These are phyloP conservation scores for Bolborhynchus lineola DNA, from an alignment of 2,113 vertebrate genomes.

Conservation along the genomic window DNA sequence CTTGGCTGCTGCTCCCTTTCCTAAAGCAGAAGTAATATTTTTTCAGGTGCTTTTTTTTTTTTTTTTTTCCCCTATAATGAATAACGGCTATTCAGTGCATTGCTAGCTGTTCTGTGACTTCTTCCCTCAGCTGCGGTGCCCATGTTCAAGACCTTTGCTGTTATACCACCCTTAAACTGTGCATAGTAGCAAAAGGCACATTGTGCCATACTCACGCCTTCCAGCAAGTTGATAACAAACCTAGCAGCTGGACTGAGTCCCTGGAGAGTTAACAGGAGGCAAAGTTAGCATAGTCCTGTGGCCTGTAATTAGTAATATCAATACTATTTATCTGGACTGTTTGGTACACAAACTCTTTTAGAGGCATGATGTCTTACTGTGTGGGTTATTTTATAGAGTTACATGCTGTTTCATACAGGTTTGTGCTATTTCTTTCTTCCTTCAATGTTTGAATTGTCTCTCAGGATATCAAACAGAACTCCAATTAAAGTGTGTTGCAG, in stretches of 20 bases:
- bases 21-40: neutral
- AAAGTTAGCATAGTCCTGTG: neutral
- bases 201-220: neutral
- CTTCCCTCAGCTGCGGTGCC: fast-evolving
- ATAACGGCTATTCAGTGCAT: neutral
- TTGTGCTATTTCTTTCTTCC: neutral
- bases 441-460: neutral
- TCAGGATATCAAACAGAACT: neutral
- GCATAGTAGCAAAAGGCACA: neutral
- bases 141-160: neutral
- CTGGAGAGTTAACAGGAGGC: neutral
- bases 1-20: neutral
- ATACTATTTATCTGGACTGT: neutral
- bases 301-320: neutral
- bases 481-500: neutral
- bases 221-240: neutral
- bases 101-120: neutral
- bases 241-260: neutral
- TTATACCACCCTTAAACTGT: neutral
- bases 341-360: neutral
- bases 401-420: neutral
- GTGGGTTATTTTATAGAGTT: neutral
- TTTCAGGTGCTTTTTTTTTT: neutral
- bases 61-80: neutral
- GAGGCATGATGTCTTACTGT: neutral